phyloP scores from a whole-genome alignment of 2,797 vertebrate species.

The Ammospiza maritima region DNA sequence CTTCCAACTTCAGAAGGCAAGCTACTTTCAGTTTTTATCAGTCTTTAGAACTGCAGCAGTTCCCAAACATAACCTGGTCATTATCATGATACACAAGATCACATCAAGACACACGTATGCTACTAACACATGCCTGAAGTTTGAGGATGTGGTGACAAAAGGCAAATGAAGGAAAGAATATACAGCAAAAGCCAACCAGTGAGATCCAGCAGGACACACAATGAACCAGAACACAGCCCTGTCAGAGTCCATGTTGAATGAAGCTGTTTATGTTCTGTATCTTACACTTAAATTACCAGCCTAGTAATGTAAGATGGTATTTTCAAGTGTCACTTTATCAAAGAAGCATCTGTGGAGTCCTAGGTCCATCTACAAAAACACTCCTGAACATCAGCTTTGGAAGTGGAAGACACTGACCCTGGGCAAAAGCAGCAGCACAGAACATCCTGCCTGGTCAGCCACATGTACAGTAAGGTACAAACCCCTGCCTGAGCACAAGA shows the following conservation, averaged over 20 bases:
- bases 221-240: neutral
- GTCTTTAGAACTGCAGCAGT: neutral
- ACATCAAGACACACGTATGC: neutral
- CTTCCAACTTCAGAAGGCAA: neutral
- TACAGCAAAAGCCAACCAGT: neutral
- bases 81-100: neutral
- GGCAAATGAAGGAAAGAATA: neutral
- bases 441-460: neutral
- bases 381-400: neutral
- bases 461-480: fast-evolving
- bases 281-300: neutral
- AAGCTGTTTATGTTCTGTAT: neutral
- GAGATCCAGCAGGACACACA: neutral
- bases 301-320: neutral
- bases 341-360: neutral
- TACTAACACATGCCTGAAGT: fast-evolving
- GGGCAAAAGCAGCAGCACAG: neutral
- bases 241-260: neutral
- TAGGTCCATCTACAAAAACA: neutral
- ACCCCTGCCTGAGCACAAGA: neutral
- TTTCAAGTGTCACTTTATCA: neutral
- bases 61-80: neutral
- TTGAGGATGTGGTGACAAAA: neutral
- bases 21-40: neutral
- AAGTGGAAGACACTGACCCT: neutral